Conservation (phyloP, 2,113 vertebrate species). For the Mobula birostris region DNA sequence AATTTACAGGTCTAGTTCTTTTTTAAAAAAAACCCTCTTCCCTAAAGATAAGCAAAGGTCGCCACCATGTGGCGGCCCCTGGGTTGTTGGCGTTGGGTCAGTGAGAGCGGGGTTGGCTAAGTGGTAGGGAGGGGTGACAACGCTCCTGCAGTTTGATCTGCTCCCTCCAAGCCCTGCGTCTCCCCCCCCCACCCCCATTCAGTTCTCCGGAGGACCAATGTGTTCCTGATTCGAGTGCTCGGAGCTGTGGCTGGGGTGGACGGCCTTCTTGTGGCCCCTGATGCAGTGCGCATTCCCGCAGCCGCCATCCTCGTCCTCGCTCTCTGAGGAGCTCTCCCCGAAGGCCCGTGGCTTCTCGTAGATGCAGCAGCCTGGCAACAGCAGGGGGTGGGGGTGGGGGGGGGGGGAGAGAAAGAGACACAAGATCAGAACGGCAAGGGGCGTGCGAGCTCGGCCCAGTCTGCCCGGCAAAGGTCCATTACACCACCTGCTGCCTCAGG, state of each 20-base stretch:
- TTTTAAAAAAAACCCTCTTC: neutral
- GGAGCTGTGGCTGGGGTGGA: conserved; percentile 49
- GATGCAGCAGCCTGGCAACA: conserved; percentile 75
- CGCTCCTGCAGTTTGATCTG: neutral
- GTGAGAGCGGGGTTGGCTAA: neutral
- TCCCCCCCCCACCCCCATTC: neutral
- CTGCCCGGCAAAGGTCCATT: too few relatives aligned
- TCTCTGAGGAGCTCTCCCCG: conserved; percentile 83
- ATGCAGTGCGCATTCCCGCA: conserved; percentile 84
- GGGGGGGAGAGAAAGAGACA: too few relatives aligned
- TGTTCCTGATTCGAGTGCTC: conserved; percentile 55
- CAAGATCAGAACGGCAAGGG: too few relatives aligned
- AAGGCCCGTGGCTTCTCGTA: conserved; percentile 85
- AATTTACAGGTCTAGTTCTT: neutral
- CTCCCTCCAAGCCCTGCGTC: neutral
- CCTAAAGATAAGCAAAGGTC: neutral
- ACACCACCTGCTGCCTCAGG: too few relatives aligned
- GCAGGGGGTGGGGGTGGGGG: rapidly evolving
- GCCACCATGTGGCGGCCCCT: neutral
- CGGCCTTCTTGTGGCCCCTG: conserved; percentile 70
- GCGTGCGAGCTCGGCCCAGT: too few relatives aligned
- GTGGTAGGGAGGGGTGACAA: neutral
- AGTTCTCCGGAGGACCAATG: neutral
- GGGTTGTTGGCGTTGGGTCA: neutral
- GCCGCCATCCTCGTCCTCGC: conserved; percentile 76